A percentile compares a stretch with the other conserved stretches of the same genome.
phyloP scores from a whole-genome alignment of 2,113 vertebrate genomes.

The Aphyosemion australe region DNA sequence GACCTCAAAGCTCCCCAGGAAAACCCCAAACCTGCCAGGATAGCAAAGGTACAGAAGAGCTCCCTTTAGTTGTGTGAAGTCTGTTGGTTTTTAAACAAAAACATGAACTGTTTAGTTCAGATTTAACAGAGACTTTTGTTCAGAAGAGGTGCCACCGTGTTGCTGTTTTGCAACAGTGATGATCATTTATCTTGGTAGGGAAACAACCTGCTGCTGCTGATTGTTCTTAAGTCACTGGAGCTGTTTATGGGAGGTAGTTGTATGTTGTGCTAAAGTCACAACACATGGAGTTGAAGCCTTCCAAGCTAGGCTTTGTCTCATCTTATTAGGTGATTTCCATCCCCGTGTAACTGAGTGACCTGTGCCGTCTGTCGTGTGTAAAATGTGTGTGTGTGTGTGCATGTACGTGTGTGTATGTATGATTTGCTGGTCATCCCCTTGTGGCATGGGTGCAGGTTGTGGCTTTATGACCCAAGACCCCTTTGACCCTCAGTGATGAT shows the following conservation, averaged over 20 bases:
- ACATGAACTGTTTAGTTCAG: slow-evolving; percentile 14
- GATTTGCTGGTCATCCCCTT: slow-evolving; percentile 15
- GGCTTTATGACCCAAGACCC: slow-evolving; percentile 52
- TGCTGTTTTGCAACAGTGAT: too few relatives aligned
- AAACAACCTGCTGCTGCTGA: slow-evolving; percentile 6
- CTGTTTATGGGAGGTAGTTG: slow-evolving; percentile 28
- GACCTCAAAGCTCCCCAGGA: slow-evolving; percentile 45
- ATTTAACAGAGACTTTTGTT: background rate
- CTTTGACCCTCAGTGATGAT: slow-evolving; percentile 54
- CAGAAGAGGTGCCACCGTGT: too few relatives aligned
- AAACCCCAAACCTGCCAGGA: slow-evolving; percentile 53
- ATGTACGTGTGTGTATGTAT: slow-evolving; percentile 1
- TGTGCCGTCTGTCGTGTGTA: slow-evolving; percentile 45
- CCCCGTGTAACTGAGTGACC: slow-evolving; percentile 25
- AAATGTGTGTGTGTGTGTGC: slow-evolving; percentile 10
- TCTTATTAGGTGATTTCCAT: slow-evolving; percentile 64
- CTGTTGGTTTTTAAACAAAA: background rate
- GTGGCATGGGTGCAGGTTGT: slow-evolving; percentile 49
- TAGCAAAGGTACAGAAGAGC: slow-evolving; percentile 61
- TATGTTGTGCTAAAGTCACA: background rate
- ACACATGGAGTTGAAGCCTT: slow-evolving; percentile 34
- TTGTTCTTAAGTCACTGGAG: slow-evolving; percentile 28
- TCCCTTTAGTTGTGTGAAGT: background rate
- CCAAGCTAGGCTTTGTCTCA: slow-evolving; percentile 61
- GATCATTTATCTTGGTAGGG: too few relatives aligned